Evolutionary conservation across 2,888 invertebrate genomes (phyloP), one percentile per base, ranked within the genome.

Genomic region (Tenthredo distinguenda): DNA sequence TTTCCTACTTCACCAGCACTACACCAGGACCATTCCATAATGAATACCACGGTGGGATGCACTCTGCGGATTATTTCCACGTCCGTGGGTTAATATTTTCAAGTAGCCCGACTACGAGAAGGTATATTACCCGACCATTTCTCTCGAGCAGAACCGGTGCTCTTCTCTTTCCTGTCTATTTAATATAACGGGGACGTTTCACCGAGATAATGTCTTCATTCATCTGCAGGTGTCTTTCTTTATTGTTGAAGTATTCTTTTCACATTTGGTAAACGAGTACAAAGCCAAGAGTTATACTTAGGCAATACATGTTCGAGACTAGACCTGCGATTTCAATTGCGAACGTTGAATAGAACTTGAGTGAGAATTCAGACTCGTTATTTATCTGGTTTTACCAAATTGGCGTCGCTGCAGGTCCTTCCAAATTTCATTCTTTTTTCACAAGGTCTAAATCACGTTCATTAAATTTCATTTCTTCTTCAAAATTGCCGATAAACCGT

Each of bases 51-150:
- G 47, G 68, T n/a, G 83, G 21, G 83, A 65, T 68, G 83, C 68
- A 83, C 83, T 83, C 50, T 18, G 65, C 1, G 47, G 65, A 71
- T 83, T 83, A 83, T 83, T 68, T 83, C 83, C 83, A 68, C 83
- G n/a, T 83, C 83, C 83, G 62, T 47, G 68, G 83, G 83, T 68
- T 47, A 68, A 68, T 83, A 81, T 81, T 81, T 81, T 58, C n/a
- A 21, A 81, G 81, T 77, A 77, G 31, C 50, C 31, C n/a, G 18
- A 47, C 47, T 71, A 47, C 47, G 47, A 31, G 47, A 21, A 83
- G 31, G 83, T 83, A 83, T 83, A 83, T 83, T 62, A 62, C 62
- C 26, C 58, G 40, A 18, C 62, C 81, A 40, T 62, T 62, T 62
- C 40, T 81, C 58, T 81, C 26, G 7, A 37, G 10, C 37, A 34